Percentiles rank a stretch among this genome's conserved stretches.
Conservation (phyloP, 2,888 invertebrate genomes). For the Xylota sylvarum region DNA sequence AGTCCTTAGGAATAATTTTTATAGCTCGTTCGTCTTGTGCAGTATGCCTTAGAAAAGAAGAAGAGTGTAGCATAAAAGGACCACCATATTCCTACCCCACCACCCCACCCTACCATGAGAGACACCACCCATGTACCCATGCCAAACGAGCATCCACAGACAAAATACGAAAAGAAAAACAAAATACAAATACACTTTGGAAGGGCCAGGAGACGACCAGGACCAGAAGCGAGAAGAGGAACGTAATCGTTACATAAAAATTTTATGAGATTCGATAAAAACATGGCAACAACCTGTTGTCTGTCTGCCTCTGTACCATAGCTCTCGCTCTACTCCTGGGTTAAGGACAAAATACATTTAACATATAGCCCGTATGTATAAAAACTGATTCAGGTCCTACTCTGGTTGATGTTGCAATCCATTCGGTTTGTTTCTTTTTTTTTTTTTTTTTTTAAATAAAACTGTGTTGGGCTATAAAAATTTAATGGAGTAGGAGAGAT, state of each 20-base stretch:
- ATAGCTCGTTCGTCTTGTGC: conserved; percentile 73
- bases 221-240: conserved; percentile 64
- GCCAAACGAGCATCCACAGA: conserved; percentile 62
- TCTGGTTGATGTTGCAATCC: conserved; percentile 70
- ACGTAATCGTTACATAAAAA: conserved; percentile 78
- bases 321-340: conserved; percentile 47
- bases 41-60: conserved; percentile 54
- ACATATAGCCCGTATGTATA: conserved; percentile 58
- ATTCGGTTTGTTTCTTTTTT: conserved; percentile 43
- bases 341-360: conserved; percentile 73
- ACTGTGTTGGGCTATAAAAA: conserved; percentile 60
- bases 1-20: conserved; percentile 74
- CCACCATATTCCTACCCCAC: conserved; percentile 22
- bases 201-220: conserved; percentile 39
- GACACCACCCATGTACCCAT: conserved; percentile 47
- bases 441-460: conserved; percentile 62
- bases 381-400: conserved; percentile 67
- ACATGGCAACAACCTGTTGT: conserved; percentile 79
- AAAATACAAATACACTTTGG: conserved; percentile 68
- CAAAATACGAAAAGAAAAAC: conserved; percentile 58
- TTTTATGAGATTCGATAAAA: conserved; percentile 79
- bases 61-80: conserved; percentile 51
- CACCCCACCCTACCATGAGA: conserved; percentile 23
- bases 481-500: conserved; percentile 54
- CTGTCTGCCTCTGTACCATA: conserved; percentile 68